A percentile compares a stretch with the other conserved stretches of the same genome.
phyloP scores from a whole-genome alignment of 2,888 invertebrate species.

The Tachina lurida region DNA sequence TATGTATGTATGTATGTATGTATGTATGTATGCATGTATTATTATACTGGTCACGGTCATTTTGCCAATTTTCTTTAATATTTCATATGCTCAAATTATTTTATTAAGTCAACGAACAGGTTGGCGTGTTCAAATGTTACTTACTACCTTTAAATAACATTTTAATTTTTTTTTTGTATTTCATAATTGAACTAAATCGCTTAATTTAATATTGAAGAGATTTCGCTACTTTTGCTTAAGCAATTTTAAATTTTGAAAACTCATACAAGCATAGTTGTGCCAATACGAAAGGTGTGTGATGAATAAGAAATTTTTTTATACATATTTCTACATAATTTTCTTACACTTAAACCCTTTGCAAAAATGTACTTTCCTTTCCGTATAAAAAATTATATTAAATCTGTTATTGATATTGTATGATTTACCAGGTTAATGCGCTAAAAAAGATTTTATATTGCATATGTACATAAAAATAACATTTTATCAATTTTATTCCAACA shows the following conservation, averaged over 20 bases:
- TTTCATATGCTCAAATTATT: background rate
- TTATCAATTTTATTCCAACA: background rate
- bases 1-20: background rate
- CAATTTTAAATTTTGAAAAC: background rate
- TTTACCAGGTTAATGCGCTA: background rate
- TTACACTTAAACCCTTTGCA: background rate
- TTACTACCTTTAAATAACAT: constrained; percentile 3
- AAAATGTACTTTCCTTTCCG: background rate
- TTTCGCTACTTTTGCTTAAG: background rate
- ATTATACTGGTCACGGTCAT: constrained; percentile 33
- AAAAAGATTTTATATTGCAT: background rate
- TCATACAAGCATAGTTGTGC: constrained; percentile 1
- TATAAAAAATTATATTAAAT: background rate
- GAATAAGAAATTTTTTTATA: no score
- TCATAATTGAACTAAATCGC: background rate
- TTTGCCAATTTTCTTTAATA: constrained; percentile 38
- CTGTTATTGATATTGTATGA: background rate
- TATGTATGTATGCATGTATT: background rate
- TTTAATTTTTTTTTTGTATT: background rate
- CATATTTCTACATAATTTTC: no score
- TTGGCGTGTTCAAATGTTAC: constrained; percentile 6
- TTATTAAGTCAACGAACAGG: constrained; percentile 4
- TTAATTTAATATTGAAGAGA: background rate
- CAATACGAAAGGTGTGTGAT: constrained; percentile 15
- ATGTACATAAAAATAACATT: background rate